Conservation (phyloP, 2,888 invertebrate species). For the Galerucella pusilla region DNA sequence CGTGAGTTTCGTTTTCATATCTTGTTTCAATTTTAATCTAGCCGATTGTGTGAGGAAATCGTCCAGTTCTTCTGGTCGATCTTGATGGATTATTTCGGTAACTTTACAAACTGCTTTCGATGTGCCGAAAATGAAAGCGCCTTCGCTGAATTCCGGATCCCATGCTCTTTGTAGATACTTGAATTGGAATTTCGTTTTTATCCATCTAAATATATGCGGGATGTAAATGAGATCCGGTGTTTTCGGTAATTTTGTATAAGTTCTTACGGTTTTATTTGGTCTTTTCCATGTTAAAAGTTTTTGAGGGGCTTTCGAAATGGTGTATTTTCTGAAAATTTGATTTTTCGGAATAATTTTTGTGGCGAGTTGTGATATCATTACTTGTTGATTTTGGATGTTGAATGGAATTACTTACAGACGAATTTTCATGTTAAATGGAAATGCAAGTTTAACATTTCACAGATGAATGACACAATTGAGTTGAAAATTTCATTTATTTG, state of each 20-base stretch:
- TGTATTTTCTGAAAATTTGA: conserved; percentile 22
- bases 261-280: conserved; percentile 13
- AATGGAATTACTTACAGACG: neutral
- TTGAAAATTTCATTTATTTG: neutral
- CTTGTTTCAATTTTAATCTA: conserved; percentile 53
- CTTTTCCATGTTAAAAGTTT: neutral
- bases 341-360: conserved; percentile 18
- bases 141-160: conserved; percentile 65
- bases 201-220: conserved; percentile 62
- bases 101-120: conserved; percentile 61
- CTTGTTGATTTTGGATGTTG: conserved; percentile 27
- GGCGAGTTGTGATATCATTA: conserved; percentile 33
- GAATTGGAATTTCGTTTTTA: conserved; percentile 61
- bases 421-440: conserved; percentile 7
- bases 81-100: conserved; percentile 61
- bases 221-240: conserved; percentile 63
- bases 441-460: neutral
- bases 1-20: conserved; percentile 55
- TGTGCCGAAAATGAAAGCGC: conserved; percentile 63
- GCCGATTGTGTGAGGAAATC: conserved; percentile 56
- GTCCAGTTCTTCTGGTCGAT: conserved; percentile 56
- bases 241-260: conserved; percentile 51
- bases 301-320: conserved; percentile 1
- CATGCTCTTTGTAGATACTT: conserved; percentile 60
- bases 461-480: neutral